Conservation (phyloP, 1,140 invertebrate species). For the Zaprionus kolodkinae region DNA sequence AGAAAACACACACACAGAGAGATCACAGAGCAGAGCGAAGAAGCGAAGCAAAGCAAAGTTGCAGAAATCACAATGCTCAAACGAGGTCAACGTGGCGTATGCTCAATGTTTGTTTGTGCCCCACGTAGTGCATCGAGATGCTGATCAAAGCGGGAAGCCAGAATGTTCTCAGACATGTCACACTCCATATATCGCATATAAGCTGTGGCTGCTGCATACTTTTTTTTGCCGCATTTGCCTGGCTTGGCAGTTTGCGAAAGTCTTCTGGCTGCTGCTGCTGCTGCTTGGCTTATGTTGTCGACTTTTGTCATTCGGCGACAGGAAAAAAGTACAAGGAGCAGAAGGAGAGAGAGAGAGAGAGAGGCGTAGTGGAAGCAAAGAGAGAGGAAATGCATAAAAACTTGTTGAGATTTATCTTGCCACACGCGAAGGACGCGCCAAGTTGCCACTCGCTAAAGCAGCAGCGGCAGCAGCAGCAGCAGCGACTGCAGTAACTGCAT, state of each 20-base stretch:
- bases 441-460: slow-evolving; percentile 31
- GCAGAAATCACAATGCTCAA: slow-evolving; percentile 26
- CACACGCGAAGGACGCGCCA: slow-evolving; percentile 66
- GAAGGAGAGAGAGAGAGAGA: slow-evolving; percentile 10
- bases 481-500: slow-evolving; percentile 63
- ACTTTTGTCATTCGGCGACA: slow-evolving; percentile 63
- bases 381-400: slow-evolving; percentile 76
- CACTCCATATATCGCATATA: slow-evolving; percentile 38
- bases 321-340: slow-evolving; percentile 29
- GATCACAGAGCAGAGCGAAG: slow-evolving; percentile 8
- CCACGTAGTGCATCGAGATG: slow-evolving; percentile 36
- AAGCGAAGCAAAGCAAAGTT: slow-evolving; percentile 21
- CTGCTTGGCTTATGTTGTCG: slow-evolving; percentile 68
- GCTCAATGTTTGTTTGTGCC: slow-evolving; percentile 33
- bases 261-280: slow-evolving; percentile 16
- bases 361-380: too few relatives aligned
- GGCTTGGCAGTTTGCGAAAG: slow-evolving; percentile 63
- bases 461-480: slow-evolving; percentile 18
- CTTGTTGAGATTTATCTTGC: slow-evolving; percentile 82
- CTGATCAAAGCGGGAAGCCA: slow-evolving; percentile 65
- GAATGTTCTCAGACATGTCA: slow-evolving; percentile 47
- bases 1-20: not conserved
- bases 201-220: slow-evolving; percentile 42
- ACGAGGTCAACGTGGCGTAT: slow-evolving; percentile 49
- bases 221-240: slow-evolving; percentile 60